Evolutionary conservation across 1,140 invertebrate genomes (phyloP), one percentile per base, ranked within the genome.

Genomic region (Drosophila asahinai): DNA sequence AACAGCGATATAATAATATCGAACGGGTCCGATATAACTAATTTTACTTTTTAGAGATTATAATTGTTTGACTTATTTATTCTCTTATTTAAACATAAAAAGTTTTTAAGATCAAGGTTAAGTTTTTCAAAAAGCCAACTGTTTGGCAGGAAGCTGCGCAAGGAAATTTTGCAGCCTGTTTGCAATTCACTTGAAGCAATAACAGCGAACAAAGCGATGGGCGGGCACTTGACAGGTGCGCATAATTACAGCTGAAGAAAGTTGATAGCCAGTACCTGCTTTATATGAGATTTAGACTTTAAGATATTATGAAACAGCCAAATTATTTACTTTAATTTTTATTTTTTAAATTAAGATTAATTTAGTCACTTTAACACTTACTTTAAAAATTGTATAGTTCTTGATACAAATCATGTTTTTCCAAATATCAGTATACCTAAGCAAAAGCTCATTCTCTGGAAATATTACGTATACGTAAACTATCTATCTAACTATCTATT

Each of bases 141-240:
- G 83, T 83, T 87, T 87, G 80, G 58, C 84, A 89, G 83, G 84
- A 87, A 87, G 77, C 80, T 87, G 71, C 43, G 80, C 67, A 66
- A 80, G 70, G 72, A 68, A 87, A 66, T 55, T 76, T 68, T 48
- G 55, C 71, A 70, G 80, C 76, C 77, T 87, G 81, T 81, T 86
- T 83, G 81, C 77, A 72, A 58, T 68, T 60, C 54, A 43, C 67
- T 73, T 60, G 54, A 61, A 27, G 38, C 17, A 60, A 25, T 42
- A 36, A 17, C 30, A 36, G 7, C 6, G 33, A 6, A 45, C 3
- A 40, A 48, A 42, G 17, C 15, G 25, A 59, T 43, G 38, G 11
- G 9, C 9, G 15, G 14, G 17, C 8, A 25, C 47, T 33, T 62
- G 8, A 8, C 40, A 40, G 30, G 60, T 55, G 63, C 8, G 49